These are phyloP conservation scores for Urocynchramus pylzowi DNA, from an alignment of 2,113 vertebrate species.

Conservation along the genomic window DNA sequence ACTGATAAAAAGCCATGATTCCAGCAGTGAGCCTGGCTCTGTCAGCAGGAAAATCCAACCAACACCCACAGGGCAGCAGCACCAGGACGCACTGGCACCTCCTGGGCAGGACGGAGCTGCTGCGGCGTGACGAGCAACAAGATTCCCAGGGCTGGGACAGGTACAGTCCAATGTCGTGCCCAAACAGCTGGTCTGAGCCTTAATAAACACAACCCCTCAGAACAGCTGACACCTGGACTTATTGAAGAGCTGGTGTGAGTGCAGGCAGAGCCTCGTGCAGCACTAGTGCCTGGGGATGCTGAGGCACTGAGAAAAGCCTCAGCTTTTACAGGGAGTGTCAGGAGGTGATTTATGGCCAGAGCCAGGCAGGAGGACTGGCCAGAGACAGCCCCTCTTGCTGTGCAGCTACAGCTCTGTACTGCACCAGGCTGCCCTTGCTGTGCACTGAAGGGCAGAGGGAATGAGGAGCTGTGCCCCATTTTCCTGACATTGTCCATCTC, in stretches of 20 bases:
- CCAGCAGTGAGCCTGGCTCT: background rate
- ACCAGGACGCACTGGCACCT: rapidly evolving
- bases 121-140: rapidly evolving
- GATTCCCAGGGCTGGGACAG: background rate
- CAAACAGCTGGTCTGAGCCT: background rate
- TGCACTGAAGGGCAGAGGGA: slow-evolving; percentile 50
- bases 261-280: background rate
- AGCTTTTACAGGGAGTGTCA: slow-evolving; percentile 37
- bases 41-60: background rate
- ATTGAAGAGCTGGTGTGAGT: background rate
- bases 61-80: rapidly evolving
- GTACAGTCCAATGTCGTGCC: background rate
- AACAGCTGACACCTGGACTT: background rate
- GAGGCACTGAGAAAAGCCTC: background rate
- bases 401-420: background rate
- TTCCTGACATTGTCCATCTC: background rate
- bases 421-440: slow-evolving; percentile 54
- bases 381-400: background rate
- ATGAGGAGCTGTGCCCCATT: background rate
- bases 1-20: background rate
- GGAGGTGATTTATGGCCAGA: slow-evolving; percentile 66
- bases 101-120: rapidly evolving
- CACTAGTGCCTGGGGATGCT: background rate
- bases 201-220: background rate
- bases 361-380: background rate